These are phyloP conservation scores for Eriocheir sinensis DNA, from an alignment of 1,140 invertebrate genomes.

Conservation along the genomic window DNA sequence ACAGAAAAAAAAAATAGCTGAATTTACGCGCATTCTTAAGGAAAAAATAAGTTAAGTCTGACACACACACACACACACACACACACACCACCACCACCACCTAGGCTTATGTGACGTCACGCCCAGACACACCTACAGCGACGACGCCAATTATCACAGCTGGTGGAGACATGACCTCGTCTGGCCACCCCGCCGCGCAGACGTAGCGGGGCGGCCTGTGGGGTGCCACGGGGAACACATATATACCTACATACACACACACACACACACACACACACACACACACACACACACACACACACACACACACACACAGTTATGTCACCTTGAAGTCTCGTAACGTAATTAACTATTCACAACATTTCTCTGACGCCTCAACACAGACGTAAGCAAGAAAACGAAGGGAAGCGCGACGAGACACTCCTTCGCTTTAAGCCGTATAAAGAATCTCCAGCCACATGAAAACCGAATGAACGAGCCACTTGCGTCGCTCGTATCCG, in stretches of 20 bases:
- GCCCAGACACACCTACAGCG: background rate
- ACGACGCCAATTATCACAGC: constrained; percentile 2
- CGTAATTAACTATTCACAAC: background rate
- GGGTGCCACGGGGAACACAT: background rate
- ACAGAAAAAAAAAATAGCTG: too few relatives aligned
- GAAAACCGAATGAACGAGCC: too few relatives aligned
- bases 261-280: background rate
- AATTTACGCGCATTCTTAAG: too few relatives aligned
- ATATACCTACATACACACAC: background rate
- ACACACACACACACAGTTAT: background rate
- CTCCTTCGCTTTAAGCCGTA: too few relatives aligned
- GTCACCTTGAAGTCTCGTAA: background rate
- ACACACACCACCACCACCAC: background rate
- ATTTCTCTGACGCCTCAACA: background rate
- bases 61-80: background rate
- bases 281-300: background rate
- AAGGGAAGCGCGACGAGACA: too few relatives aligned
- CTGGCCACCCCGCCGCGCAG: background rate
- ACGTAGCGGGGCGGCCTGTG: background rate
- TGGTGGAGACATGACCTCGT: background rate
- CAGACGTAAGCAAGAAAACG: background rate
- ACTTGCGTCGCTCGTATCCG: too few relatives aligned
- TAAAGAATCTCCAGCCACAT: too few relatives aligned
- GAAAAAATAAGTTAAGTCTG: too few relatives aligned
- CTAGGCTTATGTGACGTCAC: background rate